A percentile compares a stretch with the other conserved stretches of the same genome.
These are phyloP conservation scores for Phyllotis vaccarum DNA, from an alignment of 2,797 vertebrate species.

Conservation along the genomic window DNA sequence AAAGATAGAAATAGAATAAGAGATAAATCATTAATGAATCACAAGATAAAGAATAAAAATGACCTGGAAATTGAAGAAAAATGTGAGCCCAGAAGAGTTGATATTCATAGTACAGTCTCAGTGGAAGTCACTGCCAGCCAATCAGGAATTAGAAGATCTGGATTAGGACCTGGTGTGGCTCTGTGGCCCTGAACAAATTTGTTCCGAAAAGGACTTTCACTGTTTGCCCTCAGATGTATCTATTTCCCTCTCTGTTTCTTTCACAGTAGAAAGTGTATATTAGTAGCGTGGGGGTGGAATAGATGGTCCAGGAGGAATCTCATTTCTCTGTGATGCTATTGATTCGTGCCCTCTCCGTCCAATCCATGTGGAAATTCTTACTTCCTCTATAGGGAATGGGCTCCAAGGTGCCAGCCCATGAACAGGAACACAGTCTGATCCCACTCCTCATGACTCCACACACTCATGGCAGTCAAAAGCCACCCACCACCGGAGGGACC, in stretches of 20 bases:
- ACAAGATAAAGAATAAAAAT: constrained; percentile 23
- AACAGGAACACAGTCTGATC: no score
- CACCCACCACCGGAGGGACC: no score
- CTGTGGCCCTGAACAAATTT: neutral
- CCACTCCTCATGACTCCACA: no score
- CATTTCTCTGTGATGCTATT: neutral
- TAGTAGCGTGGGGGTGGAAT: neutral
- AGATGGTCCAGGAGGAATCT: neutral
- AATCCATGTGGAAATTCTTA: neutral
- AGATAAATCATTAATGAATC: neutral
- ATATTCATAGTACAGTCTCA: neutral
- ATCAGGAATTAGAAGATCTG: neutral
- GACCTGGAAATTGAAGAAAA: constrained; percentile 25
- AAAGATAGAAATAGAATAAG: constrained; percentile 28
- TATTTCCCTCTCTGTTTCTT: constrained; percentile 21
- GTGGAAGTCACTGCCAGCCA: neutral
- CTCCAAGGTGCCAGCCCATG: no score
- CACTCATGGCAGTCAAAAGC: no score
- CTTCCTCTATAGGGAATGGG: no score
- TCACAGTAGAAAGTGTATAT: neutral
- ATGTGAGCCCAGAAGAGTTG: neutral
- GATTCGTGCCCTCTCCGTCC: neutral
- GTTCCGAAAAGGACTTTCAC: neutral
- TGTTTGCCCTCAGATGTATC: neutral
- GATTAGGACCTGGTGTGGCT: neutral